Percentiles rank a stretch among this genome's conserved stretches.
These are phyloP conservation scores for Malurus elegans DNA, from an alignment of 2,113 vertebrate species.

Conservation along the genomic window DNA sequence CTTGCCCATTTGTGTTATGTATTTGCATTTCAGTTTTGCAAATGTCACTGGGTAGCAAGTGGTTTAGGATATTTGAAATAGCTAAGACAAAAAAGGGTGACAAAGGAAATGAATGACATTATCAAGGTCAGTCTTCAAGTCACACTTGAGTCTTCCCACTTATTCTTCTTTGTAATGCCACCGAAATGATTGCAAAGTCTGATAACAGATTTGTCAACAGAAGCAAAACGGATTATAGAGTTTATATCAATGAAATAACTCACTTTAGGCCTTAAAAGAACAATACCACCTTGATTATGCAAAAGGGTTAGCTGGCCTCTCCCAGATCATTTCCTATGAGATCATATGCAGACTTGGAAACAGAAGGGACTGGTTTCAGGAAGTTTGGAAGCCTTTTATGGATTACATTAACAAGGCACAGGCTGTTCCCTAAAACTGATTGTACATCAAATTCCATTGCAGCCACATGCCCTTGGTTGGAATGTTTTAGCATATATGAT, in stretches of 20 bases:
- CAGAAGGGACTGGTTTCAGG: conserved; percentile 29
- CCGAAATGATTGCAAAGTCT: neutral
- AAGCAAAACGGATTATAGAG: neutral
- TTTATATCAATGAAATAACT: neutral
- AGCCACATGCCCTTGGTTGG: neutral
- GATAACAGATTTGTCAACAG: neutral
- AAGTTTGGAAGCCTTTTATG: conserved; percentile 41
- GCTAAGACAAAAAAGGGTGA: neutral
- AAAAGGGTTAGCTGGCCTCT: neutral
- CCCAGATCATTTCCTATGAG: conserved; percentile 57
- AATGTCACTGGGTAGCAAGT: neutral
- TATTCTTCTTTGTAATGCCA: neutral
- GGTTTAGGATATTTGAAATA: neutral
- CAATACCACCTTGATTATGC: conserved; percentile 42
- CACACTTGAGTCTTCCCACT: neutral
- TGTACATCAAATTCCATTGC: conserved; percentile 40
- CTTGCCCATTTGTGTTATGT: accelerated
- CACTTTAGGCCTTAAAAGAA: neutral
- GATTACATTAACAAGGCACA: conserved; percentile 34
- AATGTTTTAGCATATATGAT: neutral
- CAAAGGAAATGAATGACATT: neutral
- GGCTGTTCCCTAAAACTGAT: conserved; percentile 44
- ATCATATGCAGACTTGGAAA: conserved; percentile 37
- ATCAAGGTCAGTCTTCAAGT: neutral
- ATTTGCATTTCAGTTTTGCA: neutral